phyloP scores from a whole-genome alignment of 2,797 vertebrate species.

The Lemur catta region DNA sequence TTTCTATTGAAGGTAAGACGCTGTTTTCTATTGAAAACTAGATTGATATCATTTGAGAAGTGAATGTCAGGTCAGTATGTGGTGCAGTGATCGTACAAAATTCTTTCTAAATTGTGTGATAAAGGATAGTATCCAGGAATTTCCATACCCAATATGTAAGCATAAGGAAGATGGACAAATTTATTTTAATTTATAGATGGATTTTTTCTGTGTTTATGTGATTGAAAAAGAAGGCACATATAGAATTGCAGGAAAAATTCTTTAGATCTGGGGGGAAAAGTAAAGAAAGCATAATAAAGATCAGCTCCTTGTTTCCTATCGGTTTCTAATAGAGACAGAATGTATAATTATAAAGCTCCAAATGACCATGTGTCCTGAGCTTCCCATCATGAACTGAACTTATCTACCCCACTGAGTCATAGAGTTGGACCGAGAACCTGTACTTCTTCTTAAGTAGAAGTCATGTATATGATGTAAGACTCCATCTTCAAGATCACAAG shows the following conservation, averaged over 20 bases:
- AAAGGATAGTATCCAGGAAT: not conserved
- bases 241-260: not conserved
- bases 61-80: not conserved
- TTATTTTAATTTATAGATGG: not conserved
- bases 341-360: not conserved
- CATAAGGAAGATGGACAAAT: not conserved
- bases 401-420: not conserved
- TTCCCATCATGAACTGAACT: not conserved
- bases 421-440: accelerated
- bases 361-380: not conserved
- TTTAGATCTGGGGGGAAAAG: not conserved
- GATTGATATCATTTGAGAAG: not conserved
- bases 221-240: not conserved
- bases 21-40: not conserved
- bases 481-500: not conserved
- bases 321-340: not conserved
- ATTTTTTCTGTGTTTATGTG: not conserved
- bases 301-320: not conserved
- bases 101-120: not conserved
- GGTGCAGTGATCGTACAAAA: not conserved
- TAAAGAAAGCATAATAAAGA: not conserved
- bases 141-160: not conserved
- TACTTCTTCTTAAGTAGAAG: not conserved
- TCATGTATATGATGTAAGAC: not conserved
- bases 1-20: not conserved